Conservation (phyloP, 2,888 invertebrate genomes). For the Leptopterna dolabrata region DNA sequence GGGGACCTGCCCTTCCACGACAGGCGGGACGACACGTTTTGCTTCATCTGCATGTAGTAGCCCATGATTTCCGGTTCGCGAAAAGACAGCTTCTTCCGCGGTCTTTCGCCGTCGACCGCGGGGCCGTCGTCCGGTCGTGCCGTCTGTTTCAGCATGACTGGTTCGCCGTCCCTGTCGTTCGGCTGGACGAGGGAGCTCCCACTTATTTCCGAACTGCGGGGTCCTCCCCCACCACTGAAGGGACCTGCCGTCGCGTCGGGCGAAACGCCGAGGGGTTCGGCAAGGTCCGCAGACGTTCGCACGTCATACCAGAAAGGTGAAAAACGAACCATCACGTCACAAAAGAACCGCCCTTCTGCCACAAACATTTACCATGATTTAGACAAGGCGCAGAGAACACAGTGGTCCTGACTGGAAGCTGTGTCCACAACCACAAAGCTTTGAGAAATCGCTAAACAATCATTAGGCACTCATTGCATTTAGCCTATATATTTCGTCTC, state of each 20-base stretch:
- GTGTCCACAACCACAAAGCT: too few relatives aligned
- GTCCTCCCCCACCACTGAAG: neutral
- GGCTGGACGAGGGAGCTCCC: slow-evolving; percentile 32
- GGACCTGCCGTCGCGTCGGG: neutral
- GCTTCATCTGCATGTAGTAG: slow-evolving; percentile 66
- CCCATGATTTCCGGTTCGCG: slow-evolving; percentile 83
- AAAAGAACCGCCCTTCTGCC: too few relatives aligned
- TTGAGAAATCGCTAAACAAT: too few relatives aligned
- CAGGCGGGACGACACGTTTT: slow-evolving; percentile 62
- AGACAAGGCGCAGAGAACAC: too few relatives aligned
- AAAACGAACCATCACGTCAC: neutral
- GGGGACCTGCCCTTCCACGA: slow-evolving; percentile 61
- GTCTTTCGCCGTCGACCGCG: slow-evolving; percentile 69
- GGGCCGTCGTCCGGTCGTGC: slow-evolving; percentile 35
- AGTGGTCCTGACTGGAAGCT: too few relatives aligned
- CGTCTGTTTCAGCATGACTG: slow-evolving; percentile 47
- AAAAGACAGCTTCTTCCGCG: slow-evolving; percentile 88
- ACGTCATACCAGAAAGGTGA: neutral
- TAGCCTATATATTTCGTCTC: too few relatives aligned
- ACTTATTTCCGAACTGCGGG: slow-evolving; percentile 45
- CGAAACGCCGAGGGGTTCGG: neutral
- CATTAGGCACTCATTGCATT: too few relatives aligned
- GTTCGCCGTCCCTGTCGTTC: neutral
- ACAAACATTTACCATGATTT: too few relatives aligned
- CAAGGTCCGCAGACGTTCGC: neutral